phyloP scores from a whole-genome alignment of 1,140 invertebrate species.

The Meloidogyne exigua region DNA sequence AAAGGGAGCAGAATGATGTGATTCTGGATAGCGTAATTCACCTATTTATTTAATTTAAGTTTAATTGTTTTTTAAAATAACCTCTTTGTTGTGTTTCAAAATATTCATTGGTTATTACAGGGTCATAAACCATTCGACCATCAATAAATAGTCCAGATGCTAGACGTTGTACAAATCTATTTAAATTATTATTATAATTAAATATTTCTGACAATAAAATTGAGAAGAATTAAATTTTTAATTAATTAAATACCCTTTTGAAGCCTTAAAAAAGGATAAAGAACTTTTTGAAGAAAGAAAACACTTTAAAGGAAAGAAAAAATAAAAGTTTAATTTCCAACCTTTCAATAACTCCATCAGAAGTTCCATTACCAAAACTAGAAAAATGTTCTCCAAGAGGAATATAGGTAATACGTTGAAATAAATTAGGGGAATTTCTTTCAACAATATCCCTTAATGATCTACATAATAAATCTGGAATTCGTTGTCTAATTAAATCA shows the following conservation, averaged over 20 bases:
- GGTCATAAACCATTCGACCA: slow-evolving; percentile 55
- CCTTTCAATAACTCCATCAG: slow-evolving; percentile 54
- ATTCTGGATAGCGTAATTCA: slow-evolving; percentile 53
- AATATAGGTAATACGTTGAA: slow-evolving; percentile 45
- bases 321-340: neutral
- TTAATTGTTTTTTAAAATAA: neutral
- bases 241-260: too few species aligned
- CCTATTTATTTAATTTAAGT: slow-evolving; percentile 36
- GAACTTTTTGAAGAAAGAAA: too few species aligned
- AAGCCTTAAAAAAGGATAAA: too few species aligned
- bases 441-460: slow-evolving; percentile 56
- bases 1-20: slow-evolving; percentile 32
- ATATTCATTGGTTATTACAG: slow-evolving; percentile 57
- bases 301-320: too few species aligned
- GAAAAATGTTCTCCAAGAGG: slow-evolving; percentile 56
- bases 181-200: too few species aligned
- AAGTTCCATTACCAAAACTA: slow-evolving; percentile 31
- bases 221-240: too few species aligned
- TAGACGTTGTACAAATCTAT: slow-evolving; percentile 56
- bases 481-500: slow-evolving; percentile 55
- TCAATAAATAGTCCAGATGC: slow-evolving; percentile 59
- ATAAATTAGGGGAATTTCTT: slow-evolving; percentile 57
- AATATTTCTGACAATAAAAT: too few species aligned
- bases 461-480: slow-evolving; percentile 55
- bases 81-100: slow-evolving; percentile 63